phyloP scores from a whole-genome alignment of 2,797 vertebrate species.

The Labroides dimidiatus region DNA sequence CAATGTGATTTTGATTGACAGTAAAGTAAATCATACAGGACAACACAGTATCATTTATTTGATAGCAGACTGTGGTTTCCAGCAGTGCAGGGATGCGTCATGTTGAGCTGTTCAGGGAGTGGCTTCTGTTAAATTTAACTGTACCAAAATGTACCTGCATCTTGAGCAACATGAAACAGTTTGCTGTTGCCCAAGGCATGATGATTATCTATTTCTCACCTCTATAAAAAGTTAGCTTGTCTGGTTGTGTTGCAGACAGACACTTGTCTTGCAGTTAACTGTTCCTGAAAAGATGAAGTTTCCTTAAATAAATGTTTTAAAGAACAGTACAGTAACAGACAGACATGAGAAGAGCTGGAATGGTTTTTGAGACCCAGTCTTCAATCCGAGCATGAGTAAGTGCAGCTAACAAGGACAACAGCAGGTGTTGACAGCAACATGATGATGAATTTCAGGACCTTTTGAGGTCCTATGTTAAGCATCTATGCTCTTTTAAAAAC shows the following conservation, averaged over 20 bases:
- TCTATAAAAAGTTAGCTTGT: constrained; percentile 3
- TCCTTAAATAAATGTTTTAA: too few species aligned
- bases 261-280: background rate
- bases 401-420: constrained; percentile 43
- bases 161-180: background rate
- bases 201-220: background rate
- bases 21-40: too few species aligned
- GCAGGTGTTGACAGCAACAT: constrained; percentile 45
- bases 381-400: background rate
- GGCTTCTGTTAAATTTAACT: background rate
- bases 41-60: background rate
- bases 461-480: constrained; percentile 13
- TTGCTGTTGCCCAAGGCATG: background rate
- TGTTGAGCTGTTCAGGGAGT: background rate
- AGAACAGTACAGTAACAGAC: background rate
- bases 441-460: constrained; percentile 30
- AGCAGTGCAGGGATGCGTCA: background rate
- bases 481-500: constrained; percentile 6
- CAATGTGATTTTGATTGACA: too few species aligned
- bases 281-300: background rate
- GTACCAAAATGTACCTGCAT: background rate
- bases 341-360: background rate
- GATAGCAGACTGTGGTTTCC: too few species aligned
- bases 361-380: background rate
- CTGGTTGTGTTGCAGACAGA: background rate